Conservation (phyloP, 2,797 vertebrate genomes). For the Neopelma chrysocephalum region DNA sequence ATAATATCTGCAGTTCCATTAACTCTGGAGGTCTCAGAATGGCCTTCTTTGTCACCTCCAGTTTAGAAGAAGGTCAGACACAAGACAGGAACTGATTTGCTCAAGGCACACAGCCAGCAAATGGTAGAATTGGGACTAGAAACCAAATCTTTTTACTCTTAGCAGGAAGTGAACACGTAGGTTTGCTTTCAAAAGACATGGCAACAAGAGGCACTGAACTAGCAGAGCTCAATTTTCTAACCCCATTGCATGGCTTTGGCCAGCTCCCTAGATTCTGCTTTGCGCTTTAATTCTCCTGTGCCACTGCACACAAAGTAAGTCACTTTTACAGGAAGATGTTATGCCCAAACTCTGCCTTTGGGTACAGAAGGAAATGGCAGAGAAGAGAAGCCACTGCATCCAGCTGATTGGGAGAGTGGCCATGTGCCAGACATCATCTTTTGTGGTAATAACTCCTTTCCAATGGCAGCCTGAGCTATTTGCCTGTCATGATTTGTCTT, state of each 20-base stretch:
- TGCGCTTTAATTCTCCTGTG: neutral
- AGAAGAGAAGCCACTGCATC: neutral
- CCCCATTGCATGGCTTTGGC: neutral
- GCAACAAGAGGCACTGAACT: neutral
- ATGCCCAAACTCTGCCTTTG: neutral
- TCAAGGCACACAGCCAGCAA: neutral
- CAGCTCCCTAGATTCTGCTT: neutral
- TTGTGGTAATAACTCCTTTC: slow-evolving; percentile 47
- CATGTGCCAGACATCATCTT: slow-evolving; percentile 49
- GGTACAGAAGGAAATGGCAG: neutral
- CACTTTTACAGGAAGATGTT: neutral
- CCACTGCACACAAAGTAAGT: neutral
- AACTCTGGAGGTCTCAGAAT: neutral
- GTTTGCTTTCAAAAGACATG: neutral
- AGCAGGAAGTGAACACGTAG: neutral
- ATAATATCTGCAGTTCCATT: neutral
- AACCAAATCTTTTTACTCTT: neutral
- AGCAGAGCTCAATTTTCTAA: neutral
- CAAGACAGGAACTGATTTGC: neutral
- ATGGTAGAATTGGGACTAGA: neutral
- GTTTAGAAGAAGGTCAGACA: neutral
- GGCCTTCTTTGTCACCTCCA: neutral
- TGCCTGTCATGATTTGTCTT: slow-evolving; percentile 62
- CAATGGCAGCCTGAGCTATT: slow-evolving; percentile 58
- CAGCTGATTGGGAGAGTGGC: slow-evolving; percentile 23